A percentile compares a stretch with the other conserved stretches of the same genome.
Evolutionary conservation across 2,888 invertebrate genomes (phyloP).

Genomic region (Gerosis bhagava): DNA sequence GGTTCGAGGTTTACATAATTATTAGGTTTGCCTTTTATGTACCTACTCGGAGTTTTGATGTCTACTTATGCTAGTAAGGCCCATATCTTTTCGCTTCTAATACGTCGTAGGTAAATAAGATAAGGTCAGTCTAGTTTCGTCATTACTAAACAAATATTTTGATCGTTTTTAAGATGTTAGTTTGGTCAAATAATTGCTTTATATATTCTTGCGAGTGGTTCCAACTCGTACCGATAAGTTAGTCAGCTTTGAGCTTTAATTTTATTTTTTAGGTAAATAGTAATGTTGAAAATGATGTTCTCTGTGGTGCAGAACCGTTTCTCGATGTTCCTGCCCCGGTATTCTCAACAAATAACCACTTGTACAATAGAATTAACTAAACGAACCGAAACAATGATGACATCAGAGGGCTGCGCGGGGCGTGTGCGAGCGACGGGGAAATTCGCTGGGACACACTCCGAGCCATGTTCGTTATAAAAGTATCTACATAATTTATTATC

Average conservation of each 20-base stretch:
- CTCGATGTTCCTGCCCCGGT: slow-evolving; percentile 32
- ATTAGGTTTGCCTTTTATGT: slow-evolving; percentile 9
- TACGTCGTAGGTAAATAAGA: not conserved
- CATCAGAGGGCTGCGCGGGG: slow-evolving; percentile 37
- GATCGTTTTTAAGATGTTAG: not conserved
- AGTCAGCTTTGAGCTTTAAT: no score
- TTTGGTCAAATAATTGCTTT: no score
- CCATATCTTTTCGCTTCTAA: slow-evolving; percentile 1
- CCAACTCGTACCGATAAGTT: no score
- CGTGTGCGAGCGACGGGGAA: slow-evolving; percentile 59
- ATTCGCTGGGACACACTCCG: slow-evolving; percentile 51
- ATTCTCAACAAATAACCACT: slow-evolving; percentile 34
- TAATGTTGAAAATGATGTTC: no score
- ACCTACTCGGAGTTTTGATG: no score
- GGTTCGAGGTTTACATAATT: slow-evolving; percentile 27
- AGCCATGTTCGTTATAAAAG: slow-evolving; percentile 49
- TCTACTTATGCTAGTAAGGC: slow-evolving; percentile 22
- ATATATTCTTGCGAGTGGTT: no score
- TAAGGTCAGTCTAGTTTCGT: not conserved
- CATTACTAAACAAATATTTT: no score
- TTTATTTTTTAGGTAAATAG: no score
- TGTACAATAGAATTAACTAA: slow-evolving; percentile 27
- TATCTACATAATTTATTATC: slow-evolving; percentile 66
- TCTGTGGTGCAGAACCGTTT: slow-evolving; percentile 33
- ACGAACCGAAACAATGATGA: slow-evolving; percentile 9